Conservation (phyloP, 37 sponge, comb jelly and placozoan genomes). For the Eunapius fragilis region DNA sequence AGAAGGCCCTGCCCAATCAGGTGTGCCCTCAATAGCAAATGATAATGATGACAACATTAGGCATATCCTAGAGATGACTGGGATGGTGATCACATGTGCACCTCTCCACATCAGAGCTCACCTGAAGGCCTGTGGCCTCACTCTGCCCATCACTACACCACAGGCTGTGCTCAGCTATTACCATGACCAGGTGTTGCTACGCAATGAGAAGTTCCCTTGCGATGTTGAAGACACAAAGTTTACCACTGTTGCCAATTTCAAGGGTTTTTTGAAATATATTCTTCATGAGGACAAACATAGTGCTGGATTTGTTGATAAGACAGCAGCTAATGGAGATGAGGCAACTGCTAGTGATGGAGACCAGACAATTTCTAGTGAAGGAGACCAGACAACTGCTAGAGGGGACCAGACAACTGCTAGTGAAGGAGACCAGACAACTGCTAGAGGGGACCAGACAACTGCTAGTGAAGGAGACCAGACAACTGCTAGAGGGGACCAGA, state of each 20-base stretch:
- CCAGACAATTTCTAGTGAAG: too few species aligned
- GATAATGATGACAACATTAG: not conserved
- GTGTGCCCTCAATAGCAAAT: not conserved
- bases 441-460: too few species aligned
- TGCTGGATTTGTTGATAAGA: not conserved
- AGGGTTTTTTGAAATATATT: conserved; percentile 6
- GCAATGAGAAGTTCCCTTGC: not conserved
- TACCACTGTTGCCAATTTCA: conserved; percentile 14
- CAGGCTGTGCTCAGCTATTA: conserved; percentile 15
- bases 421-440: too few species aligned
- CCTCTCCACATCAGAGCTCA: not conserved
- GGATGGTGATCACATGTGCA: conserved; percentile 16
- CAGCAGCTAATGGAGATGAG: not conserved
- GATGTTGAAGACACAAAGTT: conserved; percentile 27
- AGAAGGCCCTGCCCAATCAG: not conserved
- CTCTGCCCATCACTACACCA: not conserved
- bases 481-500: too few species aligned
- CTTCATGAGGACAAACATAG: not conserved
- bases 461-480: too few species aligned
- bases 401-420: too few species aligned
- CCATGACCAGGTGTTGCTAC: not conserved
- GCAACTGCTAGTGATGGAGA: too few species aligned
- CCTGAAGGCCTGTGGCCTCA: not conserved
- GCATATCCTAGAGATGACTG: conserved; percentile 12
- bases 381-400: too few species aligned